phyloP scores from a whole-genome alignment of 2,113 vertebrate species.

The Dolichotis patagonum region DNA sequence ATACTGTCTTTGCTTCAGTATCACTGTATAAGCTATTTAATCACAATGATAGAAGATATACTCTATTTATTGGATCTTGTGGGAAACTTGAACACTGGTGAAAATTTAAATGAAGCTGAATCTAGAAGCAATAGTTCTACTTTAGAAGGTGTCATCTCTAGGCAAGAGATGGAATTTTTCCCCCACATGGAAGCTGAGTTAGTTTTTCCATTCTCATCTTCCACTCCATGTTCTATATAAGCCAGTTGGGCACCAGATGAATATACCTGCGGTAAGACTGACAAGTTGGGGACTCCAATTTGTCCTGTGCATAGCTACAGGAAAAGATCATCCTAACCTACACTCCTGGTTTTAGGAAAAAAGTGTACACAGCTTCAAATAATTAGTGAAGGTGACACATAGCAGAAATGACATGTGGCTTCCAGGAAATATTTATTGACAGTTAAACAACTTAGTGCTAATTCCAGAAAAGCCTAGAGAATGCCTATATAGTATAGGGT shows the following conservation, averaged over 20 bases:
- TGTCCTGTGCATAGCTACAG: not conserved
- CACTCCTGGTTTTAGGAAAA: not conserved
- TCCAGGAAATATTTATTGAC: not conserved
- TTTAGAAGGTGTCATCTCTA: not conserved
- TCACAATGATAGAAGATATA: not conserved
- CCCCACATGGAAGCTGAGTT: not conserved
- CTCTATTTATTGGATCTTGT: not conserved
- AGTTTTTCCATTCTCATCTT: not conserved
- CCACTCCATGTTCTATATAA: not conserved
- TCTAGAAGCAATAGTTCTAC: not conserved
- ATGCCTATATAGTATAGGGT: not conserved
- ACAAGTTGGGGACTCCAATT: not conserved
- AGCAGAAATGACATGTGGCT: not conserved
- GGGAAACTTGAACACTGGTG: not conserved
- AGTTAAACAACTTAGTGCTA: not conserved
- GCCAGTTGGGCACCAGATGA: not conserved
- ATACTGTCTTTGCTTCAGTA: not conserved
- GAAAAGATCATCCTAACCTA: not conserved
- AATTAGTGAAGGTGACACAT: not conserved
- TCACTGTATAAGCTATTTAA: not conserved
- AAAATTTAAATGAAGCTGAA: slow-evolving; percentile 26
- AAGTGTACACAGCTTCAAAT: not conserved
- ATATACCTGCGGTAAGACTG: not conserved
- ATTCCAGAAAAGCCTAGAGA: slow-evolving; percentile 30
- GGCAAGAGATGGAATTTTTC: not conserved